Evolutionary conservation across 1,140 invertebrate species (phyloP).

Genomic region (Eulimnadia texana): DNA sequence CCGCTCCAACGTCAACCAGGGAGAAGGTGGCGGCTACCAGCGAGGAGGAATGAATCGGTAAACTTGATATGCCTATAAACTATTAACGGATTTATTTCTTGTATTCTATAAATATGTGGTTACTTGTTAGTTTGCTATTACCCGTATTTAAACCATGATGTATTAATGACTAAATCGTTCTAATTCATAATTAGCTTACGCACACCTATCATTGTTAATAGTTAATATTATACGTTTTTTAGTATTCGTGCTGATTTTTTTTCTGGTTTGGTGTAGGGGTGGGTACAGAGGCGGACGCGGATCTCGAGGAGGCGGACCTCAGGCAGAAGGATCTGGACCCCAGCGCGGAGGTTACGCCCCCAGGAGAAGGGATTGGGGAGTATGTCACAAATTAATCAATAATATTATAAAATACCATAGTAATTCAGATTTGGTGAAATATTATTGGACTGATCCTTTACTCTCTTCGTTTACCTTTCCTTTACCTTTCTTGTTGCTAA

Average conservation of each 20-base stretch:
- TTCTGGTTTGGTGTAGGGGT: slow-evolving; percentile 18
- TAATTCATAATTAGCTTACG: too few relatives aligned
- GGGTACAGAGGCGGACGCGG: slow-evolving; percentile 31
- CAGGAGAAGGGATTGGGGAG: not conserved
- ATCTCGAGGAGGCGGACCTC: slow-evolving; percentile 33
- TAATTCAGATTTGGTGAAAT: too few relatives aligned
- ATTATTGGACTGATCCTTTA: too few relatives aligned
- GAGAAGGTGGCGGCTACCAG: slow-evolving; percentile 11
- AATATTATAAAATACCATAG: not conserved
- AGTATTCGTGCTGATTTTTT: not conserved
- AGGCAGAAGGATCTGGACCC: slow-evolving; percentile 19
- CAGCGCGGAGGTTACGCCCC: not conserved
- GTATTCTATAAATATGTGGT: not conserved
- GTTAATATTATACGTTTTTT: not conserved
- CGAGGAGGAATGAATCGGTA: slow-evolving; percentile 13
- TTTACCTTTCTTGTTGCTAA: too few relatives aligned
- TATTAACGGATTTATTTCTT: not conserved
- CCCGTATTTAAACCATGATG: too few relatives aligned
- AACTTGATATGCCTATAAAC: too few relatives aligned
- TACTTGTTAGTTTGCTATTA: too few relatives aligned
- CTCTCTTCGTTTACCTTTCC: too few relatives aligned
- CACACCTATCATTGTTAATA: not conserved
- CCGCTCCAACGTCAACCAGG: slow-evolving; percentile 1
- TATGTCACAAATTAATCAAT: not conserved
- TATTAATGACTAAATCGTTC: too few relatives aligned